phyloP scores from a whole-genome alignment of 2,797 vertebrate genomes.

The Xenops minutus region DNA sequence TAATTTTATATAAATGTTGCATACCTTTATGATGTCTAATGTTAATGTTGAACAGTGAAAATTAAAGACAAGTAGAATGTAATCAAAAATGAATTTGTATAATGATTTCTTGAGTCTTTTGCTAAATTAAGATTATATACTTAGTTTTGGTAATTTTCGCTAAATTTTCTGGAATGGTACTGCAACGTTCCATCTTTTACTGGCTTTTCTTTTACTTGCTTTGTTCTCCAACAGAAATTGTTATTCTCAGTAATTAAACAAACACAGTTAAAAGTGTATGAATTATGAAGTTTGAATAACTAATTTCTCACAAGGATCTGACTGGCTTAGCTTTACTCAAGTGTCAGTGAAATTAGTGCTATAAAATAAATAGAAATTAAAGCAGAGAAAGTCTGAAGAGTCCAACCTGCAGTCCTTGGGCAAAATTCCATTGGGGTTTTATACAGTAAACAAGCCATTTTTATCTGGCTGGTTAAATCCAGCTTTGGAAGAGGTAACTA shows the following conservation, averaged over 20 bases:
- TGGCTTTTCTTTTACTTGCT: not conserved
- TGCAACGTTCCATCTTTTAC: not conserved
- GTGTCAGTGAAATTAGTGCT: not conserved
- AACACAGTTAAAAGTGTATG: slow-evolving; percentile 41
- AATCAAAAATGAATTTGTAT: slow-evolving; percentile 79
- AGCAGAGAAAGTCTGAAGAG: not conserved
- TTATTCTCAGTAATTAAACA: slow-evolving; percentile 38
- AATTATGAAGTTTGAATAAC: slow-evolving; percentile 21
- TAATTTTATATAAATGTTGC: slow-evolving; percentile 88
- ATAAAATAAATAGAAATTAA: not conserved
- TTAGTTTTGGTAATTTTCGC: slow-evolving; percentile 39
- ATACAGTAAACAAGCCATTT: not conserved
- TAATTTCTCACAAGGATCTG: slow-evolving; percentile 23
- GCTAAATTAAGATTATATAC: slow-evolving; percentile 33
- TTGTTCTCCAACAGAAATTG: not conserved
- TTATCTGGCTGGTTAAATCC: slow-evolving; percentile 31
- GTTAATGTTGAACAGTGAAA: slow-evolving; percentile 78
- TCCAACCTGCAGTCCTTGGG: not conserved
- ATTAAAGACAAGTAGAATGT: slow-evolving; percentile 88
- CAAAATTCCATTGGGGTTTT: not conserved
- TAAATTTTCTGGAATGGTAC: slow-evolving; percentile 39
- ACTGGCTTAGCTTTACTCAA: not conserved
- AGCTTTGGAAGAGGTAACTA: slow-evolving; percentile 12
- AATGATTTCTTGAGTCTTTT: slow-evolving; percentile 72
- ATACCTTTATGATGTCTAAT: slow-evolving; percentile 82